Conservation (phyloP, 2,888 invertebrate genomes). For the Epirrita christyi region DNA sequence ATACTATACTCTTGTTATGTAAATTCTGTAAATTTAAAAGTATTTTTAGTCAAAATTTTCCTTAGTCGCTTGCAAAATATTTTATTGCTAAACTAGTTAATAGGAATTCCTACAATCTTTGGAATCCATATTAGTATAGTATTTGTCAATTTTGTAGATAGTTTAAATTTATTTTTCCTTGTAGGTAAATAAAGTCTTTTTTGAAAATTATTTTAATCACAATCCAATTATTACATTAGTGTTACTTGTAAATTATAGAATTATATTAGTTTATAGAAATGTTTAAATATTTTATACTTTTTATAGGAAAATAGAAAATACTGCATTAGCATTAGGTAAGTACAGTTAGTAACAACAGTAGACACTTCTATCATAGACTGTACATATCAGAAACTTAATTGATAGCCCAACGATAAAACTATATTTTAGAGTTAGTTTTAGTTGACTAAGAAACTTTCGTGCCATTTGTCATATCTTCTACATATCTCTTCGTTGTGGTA, state of each 20-base stretch:
- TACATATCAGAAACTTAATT: conserved; percentile 25
- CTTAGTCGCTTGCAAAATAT: conserved; percentile 24
- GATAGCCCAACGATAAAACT: conserved; percentile 31
- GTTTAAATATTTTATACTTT: conserved; percentile 41
- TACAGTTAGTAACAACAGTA: conserved; percentile 25
- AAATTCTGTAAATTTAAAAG: conserved; percentile 23
- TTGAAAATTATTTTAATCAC: conserved; percentile 14
- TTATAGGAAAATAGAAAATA: conserved; percentile 35
- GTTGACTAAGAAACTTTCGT: conserved; percentile 42
- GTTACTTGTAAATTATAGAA: conserved; percentile 33
- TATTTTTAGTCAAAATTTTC: conserved; percentile 21
- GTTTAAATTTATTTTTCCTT: conserved; percentile 18
- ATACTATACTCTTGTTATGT: conserved; percentile 64
- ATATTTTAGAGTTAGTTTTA: conserved; percentile 22
- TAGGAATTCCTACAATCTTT: conserved; percentile 7
- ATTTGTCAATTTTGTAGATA: conserved; percentile 30
- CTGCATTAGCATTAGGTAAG: conserved; percentile 29
- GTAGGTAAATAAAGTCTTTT: conserved; percentile 23
- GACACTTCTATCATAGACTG: conserved; percentile 19
- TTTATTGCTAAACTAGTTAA: conserved; percentile 15
- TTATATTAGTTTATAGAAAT: conserved; percentile 28
- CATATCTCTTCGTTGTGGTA: conserved; percentile 50
- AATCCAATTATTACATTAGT: conserved; percentile 20
- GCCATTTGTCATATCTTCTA: conserved; percentile 60
- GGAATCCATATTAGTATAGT: conserved; percentile 8